Percentiles rank a stretch among this genome's conserved stretches.
Conservation (phyloP, 2,797 vertebrate genomes). For the Echiichthys vipera region DNA sequence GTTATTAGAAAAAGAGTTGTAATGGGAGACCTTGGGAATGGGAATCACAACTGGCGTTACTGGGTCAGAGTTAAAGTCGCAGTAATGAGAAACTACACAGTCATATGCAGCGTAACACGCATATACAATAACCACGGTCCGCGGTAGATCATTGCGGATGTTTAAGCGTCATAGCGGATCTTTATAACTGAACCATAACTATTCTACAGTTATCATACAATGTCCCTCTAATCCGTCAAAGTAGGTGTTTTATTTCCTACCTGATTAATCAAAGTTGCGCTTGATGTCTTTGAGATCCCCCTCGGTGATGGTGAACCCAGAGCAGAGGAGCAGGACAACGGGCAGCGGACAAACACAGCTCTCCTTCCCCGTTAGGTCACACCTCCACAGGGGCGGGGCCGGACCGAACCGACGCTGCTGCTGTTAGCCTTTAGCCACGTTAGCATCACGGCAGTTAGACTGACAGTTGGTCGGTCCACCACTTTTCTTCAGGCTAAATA, state of each 20-base stretch:
- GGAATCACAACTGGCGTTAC: no score
- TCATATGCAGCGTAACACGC: no score
- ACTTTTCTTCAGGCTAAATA: not conserved
- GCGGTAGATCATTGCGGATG: slow-evolving; percentile 15
- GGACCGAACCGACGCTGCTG: not conserved
- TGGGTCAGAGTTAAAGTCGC: slow-evolving; percentile 24
- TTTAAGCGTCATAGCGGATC: no score
- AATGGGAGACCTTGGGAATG: slow-evolving; percentile 14
- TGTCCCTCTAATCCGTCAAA: not conserved
- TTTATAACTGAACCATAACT: not conserved
- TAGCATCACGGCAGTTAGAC: not conserved
- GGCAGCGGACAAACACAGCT: not conserved
- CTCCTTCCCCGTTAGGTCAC: slow-evolving; percentile 59
- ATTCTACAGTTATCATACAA: not conserved
- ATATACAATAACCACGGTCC: not conserved
- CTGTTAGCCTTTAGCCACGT: not conserved
- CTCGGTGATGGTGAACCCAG: not conserved
- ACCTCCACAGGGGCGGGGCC: slow-evolving; percentile 37
- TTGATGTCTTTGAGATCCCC: not conserved
- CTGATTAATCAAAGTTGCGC: slow-evolving; percentile 21
- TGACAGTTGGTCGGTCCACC: not conserved
- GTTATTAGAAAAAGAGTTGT: not conserved
- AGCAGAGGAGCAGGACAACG: not conserved
- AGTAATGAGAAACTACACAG: not conserved
- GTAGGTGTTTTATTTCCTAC: slow-evolving; percentile 50